A percentile compares a stretch with the other conserved stretches of the same genome.
These are phyloP conservation scores for Chymomyza amoena DNA, from an alignment of 2,888 invertebrate genomes.

Conservation along the genomic window DNA sequence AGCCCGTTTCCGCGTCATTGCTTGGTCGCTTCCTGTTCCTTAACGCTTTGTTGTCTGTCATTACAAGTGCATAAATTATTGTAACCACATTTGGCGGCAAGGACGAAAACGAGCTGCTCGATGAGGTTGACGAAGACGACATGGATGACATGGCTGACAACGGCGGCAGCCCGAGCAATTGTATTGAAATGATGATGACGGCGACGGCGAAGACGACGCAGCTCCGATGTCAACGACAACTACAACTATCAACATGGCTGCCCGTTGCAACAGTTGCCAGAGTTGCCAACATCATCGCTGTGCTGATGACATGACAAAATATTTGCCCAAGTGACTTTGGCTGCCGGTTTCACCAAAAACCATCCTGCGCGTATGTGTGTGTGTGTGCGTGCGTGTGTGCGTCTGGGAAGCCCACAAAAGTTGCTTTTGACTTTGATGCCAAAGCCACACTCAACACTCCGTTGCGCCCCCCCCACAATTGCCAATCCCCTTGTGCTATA, in stretches of 20 bases:
- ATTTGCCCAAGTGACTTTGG: constrained; percentile 65
- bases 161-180: not conserved
- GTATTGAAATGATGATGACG: constrained; percentile 7
- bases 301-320: constrained; percentile 70
- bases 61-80: constrained; percentile 74
- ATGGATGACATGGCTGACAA: not conserved
- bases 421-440: constrained; percentile 68
- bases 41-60: constrained; percentile 73
- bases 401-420: constrained; percentile 36
- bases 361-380: not conserved
- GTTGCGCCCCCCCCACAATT: not conserved
- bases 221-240: not conserved
- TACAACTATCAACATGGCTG: constrained; percentile 12
- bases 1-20: constrained; percentile 3
- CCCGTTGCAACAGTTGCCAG: constrained; percentile 9
- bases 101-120: constrained; percentile 41
- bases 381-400: not conserved
- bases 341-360: not conserved
- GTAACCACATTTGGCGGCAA: constrained; percentile 73
- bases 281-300: constrained; percentile 52
- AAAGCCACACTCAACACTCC: constrained; percentile 33
- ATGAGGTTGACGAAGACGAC: constrained; percentile 33
- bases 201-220: not conserved
- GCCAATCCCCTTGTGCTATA: constrained; percentile 6
- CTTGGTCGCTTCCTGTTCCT: constrained; percentile 41